These are phyloP conservation scores for Patiria pectinifera DNA, from an alignment of 53 echinoderm and acorn worm species.

Conservation along the genomic window DNA sequence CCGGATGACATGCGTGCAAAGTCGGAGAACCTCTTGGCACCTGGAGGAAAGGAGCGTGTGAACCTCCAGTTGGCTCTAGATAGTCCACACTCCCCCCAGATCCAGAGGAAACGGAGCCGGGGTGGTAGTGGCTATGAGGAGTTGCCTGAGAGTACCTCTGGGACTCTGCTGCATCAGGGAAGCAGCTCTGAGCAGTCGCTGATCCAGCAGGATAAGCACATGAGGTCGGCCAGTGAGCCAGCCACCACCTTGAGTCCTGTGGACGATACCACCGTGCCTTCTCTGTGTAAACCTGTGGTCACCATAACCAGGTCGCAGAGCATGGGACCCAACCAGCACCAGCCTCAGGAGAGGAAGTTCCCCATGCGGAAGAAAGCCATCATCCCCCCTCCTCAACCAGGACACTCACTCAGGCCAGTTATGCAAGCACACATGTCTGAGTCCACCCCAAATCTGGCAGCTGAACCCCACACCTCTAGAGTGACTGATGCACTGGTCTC, in stretches of 20 bases:
- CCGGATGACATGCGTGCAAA: slow-evolving; percentile 8
- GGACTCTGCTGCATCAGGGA: slow-evolving; percentile 51
- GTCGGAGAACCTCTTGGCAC: slow-evolving; percentile 46
- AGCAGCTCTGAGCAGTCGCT: slow-evolving; percentile 66
- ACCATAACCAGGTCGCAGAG: slow-evolving; percentile 60
- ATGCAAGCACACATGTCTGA: slow-evolving; percentile 78
- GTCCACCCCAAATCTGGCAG: slow-evolving; percentile 76
- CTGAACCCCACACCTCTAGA: slow-evolving; percentile 53
- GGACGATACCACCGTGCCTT: slow-evolving; percentile 65
- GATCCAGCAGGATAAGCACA: slow-evolving; percentile 63
- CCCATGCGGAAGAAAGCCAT: slow-evolving; percentile 61
- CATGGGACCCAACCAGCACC: slow-evolving; percentile 57
- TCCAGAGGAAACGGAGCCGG: slow-evolving; percentile 54
- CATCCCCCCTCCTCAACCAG: slow-evolving; percentile 64
- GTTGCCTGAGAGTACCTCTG: slow-evolving; percentile 9
- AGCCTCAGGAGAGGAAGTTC: slow-evolving; percentile 55
- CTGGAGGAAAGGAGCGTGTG: slow-evolving; percentile 60
- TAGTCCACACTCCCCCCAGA: slow-evolving; percentile 50
- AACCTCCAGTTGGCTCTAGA: slow-evolving; percentile 51
- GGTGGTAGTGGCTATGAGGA: slow-evolving; percentile 42
- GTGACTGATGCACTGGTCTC: slow-evolving; percentile 66
- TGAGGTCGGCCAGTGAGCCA: slow-evolving; percentile 75
- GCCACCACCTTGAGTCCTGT: slow-evolving; percentile 59
- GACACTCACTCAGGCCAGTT: slow-evolving; percentile 70
- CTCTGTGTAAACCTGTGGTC: slow-evolving; percentile 53